These are phyloP conservation scores for Leucophenga montana DNA, from an alignment of 2,888 invertebrate genomes.

Conservation along the genomic window DNA sequence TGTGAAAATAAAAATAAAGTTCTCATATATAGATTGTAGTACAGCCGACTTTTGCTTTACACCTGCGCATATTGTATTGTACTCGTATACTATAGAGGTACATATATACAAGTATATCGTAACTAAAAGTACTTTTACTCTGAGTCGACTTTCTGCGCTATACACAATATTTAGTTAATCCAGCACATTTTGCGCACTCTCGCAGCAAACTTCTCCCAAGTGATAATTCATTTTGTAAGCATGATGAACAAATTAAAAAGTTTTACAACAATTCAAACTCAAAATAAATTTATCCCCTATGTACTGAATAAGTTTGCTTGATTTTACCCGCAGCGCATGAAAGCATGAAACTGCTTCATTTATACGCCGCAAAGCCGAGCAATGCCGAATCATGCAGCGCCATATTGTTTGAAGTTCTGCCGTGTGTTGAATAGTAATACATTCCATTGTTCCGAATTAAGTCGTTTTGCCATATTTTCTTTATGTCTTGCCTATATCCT, in stretches of 20 bases:
- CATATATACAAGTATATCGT: too few species aligned
- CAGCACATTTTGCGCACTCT: too few species aligned
- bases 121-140: too few species aligned
- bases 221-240: conserved; percentile 46
- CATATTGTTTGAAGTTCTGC: background rate
- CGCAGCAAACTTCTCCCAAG: conserved; percentile 19
- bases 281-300: conserved; percentile 43
- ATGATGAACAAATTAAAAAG: conserved; percentile 49
- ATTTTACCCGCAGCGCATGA: conserved; percentile 26
- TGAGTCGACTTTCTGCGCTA: too few species aligned
- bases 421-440: background rate
- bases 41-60: background rate
- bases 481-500: background rate
- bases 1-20: background rate
- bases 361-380: background rate
- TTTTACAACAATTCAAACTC: conserved; percentile 37
- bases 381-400: background rate
- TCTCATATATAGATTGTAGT: too few species aligned
- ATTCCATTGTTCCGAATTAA: background rate
- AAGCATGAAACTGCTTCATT: conserved; percentile 14
- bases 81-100: too few species aligned
- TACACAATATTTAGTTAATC: too few species aligned
- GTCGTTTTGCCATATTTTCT: background rate
- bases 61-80: background rate
- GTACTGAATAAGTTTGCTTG: conserved; percentile 18